Base-by-base conservation (phyloP, 2,888 invertebrate species). In the Melieria crassipennis region DNA sequence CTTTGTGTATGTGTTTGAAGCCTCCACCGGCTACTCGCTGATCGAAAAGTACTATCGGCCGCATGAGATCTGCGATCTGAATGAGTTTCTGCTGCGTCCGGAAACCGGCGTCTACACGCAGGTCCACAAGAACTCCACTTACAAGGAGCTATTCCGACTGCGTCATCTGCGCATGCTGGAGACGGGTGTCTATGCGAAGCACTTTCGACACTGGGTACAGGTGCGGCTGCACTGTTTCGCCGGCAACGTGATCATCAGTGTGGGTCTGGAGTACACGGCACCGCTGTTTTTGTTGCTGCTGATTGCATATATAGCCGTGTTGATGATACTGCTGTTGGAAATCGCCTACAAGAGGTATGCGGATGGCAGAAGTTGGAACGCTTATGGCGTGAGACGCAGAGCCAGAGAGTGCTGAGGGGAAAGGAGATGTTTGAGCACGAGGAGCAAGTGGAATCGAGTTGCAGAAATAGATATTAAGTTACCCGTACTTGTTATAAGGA, bases 41-140 rank as follows among this genome's bases (percentile, higher is more conserved):
- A 79, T 86, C 58, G 83, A 83, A 55, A 76, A 78, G 1, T 75
- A 77, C 47, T 86, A 77, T 62, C 76, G 79, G 2, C 82, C 82
- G 5, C 71, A 84, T 50, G 80, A 87, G 69, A 82, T 87, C 9
- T 87, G 87, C 68, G 85, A 86, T 75, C 76, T 87, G 0, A 86
- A 87, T 71, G 84, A 86, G 69, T 76, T 87, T 5, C 64, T 79
- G 3, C 75, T 86, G 4, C 75, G 85, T 42, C 78, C 82, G 1
- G 81, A 82, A 11, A 73, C 77, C 11, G n/a, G 75, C 16, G 46
- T 84, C 43, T 80, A 80, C 30, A 78, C 81, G 0, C 76, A 79
- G 16, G 52, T 83, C 13, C 79, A 79, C 63, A 80, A 76, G 48
- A 83, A 84, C 46, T 87, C 87, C 6, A 81, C 81, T 3, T 87